Conservation (phyloP, 2,888 invertebrate species). For the Elmis aenea region DNA sequence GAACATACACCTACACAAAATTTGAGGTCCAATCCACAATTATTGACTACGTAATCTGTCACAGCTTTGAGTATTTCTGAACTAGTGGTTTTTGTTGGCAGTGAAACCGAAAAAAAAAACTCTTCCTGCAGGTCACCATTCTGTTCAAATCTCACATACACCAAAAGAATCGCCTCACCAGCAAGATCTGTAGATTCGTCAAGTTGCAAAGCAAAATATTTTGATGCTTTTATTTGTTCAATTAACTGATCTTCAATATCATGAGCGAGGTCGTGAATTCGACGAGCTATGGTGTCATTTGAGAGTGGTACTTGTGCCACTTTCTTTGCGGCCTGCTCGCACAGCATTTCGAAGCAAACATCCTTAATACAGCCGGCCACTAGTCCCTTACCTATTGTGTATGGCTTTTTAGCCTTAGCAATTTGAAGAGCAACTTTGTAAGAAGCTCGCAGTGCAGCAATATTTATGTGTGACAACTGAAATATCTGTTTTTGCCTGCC, state of each 20-base stretch:
- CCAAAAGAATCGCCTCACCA: background rate
- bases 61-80: slow-evolving; percentile 17
- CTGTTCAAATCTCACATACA: background rate
- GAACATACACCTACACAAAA: slow-evolving; percentile 15
- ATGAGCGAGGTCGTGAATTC: slow-evolving; percentile 1
- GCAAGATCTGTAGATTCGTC: slow-evolving; percentile 1
- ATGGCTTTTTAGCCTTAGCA: too few species aligned
- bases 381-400: background rate
- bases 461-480: too few species aligned
- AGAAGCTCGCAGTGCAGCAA: slow-evolving; percentile 3
- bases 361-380: background rate
- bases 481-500: too few species aligned
- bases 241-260: background rate
- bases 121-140: background rate
- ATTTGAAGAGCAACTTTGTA: background rate
- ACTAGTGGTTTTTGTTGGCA: slow-evolving; percentile 15
- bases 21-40: slow-evolving; percentile 16
- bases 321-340: background rate
- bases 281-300: background rate
- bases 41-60: slow-evolving; percentile 14
- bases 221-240: too few species aligned
- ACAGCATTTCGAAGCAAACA: background rate
- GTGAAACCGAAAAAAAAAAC: too few species aligned
- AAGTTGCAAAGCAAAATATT: too few species aligned
- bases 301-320: background rate